Conservation (phyloP, 2,888 invertebrate genomes). For the Platycnemis pennipes region DNA sequence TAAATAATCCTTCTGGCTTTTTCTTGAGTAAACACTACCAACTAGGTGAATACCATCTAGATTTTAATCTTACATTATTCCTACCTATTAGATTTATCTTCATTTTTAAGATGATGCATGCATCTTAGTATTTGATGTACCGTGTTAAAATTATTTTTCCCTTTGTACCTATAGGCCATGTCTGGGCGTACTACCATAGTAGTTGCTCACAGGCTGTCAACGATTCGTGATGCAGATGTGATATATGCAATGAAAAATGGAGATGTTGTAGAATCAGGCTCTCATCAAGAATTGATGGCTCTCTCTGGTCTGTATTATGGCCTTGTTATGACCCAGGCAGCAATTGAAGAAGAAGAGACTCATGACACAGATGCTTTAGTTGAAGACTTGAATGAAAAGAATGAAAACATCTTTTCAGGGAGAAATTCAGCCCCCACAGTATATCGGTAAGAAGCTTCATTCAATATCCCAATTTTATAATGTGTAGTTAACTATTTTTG, state of each 20-base stretch:
- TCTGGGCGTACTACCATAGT: constrained; percentile 80
- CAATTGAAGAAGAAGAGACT: constrained; percentile 65
- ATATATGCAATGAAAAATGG: constrained; percentile 77
- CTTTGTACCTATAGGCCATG: constrained; percentile 72
- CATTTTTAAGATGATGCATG: background rate
- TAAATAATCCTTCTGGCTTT: too few species aligned
- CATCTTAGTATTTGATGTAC: background rate
- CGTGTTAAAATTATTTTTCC: background rate
- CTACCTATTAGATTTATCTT: too few species aligned
- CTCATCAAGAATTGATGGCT: constrained; percentile 76
- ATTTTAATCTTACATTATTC: too few species aligned
- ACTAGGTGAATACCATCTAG: too few species aligned
- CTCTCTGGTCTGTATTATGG: constrained; percentile 76
- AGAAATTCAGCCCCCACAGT: background rate
- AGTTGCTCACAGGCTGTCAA: constrained; percentile 78
- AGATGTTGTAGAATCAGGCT: constrained; percentile 75
- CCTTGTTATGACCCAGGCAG: constrained; percentile 75
- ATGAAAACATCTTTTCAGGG: constrained; percentile 69
- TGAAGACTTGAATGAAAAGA: constrained; percentile 71
- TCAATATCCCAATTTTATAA: too few species aligned
- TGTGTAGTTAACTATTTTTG: too few species aligned
- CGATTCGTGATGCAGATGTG: constrained; percentile 76
- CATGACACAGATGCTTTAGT: constrained; percentile 70
- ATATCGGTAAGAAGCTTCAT: constrained; percentile 6
- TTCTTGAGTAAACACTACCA: too few species aligned